Evolutionary conservation across 2,113 vertebrate species (phyloP), one percentile per base, ranked within the genome.

Genomic region (Tapirus terrestris): DNA sequence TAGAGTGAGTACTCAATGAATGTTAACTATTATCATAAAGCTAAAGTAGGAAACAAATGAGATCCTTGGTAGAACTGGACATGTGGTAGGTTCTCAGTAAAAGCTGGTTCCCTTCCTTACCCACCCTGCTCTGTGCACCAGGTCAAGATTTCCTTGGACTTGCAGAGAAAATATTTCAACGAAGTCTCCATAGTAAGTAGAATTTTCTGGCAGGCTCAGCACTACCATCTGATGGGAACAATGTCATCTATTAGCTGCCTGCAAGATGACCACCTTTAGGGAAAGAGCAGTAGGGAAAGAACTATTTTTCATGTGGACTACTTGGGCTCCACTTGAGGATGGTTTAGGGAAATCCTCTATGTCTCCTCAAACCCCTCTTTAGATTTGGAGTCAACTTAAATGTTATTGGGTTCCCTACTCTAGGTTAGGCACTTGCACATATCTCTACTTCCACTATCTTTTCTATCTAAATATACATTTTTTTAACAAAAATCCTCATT

Each of bases 141-240:
- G 25, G 33, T 83, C 36, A 93, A 84, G 63, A 77, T 65, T 81
- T 79, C 25, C 33, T 76, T 86, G 60, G 4, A 76, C 11, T 84
- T 89, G n/a, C 33, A 89, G 29, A 67, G 86, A 65, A 94, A 95
- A 53, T 75, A 8, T 92, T 92, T 92, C 84, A 73, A 91, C 14
- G 39, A 82, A 43, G 17, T 76, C 29, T 60, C 45, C 56, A 90
- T 25, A 77, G 48, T n/a, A 94, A 45, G 60, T 31, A 92, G 25
- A 91, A 61, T 91, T 48, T 95, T 91, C 76, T 96, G 48, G 87
- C 58, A 88, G 51, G 20, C 45, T 95, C 51, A 89, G 45, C 56
- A 61, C 45, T 58, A 70, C 17, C 45, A 91, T 87, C 39, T 82
- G 53, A 89, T 89, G n/a, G 45, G n/a, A 95, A 89, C 13, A 92